These are phyloP conservation scores for Polydesmus complanatus DNA, from an alignment of 2,888 invertebrate species.

Conservation along the genomic window DNA sequence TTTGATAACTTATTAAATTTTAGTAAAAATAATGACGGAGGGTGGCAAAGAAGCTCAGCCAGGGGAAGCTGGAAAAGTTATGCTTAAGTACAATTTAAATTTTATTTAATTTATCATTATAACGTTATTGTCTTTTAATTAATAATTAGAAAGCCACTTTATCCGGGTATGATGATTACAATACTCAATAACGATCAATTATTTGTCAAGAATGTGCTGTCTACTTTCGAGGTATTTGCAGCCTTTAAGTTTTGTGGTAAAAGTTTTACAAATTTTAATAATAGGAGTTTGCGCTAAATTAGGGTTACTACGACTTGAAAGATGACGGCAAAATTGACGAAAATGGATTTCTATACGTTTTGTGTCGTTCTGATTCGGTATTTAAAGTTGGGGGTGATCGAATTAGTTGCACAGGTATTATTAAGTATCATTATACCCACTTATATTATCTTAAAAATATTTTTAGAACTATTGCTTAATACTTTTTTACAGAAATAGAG, in stretches of 20 bases:
- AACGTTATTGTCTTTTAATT: not conserved
- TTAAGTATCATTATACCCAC: too few species aligned
- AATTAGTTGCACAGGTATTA: conserved; percentile 4
- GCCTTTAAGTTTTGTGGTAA: not conserved
- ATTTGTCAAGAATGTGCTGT: not conserved
- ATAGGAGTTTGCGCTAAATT: not conserved
- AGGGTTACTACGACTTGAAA: conserved; percentile 12
- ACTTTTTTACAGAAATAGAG: too few species aligned
- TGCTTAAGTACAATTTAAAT: conserved; percentile 4
- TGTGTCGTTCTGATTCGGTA: conserved; percentile 3
- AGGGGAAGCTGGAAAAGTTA: conserved; percentile 6
- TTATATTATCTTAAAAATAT: too few species aligned
- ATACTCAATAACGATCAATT: not conserved
- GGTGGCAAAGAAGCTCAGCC: not conserved
- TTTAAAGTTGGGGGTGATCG: conserved; percentile 9
- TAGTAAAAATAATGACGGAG: conserved; percentile 5
- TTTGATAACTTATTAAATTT: not conserved
- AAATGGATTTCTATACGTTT: conserved; percentile 5
- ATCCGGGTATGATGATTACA: conserved; percentile 2
- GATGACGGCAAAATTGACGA: conserved; percentile 4
- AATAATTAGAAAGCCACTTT: not conserved
- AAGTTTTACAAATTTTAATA: not conserved
- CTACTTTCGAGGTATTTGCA: not conserved
- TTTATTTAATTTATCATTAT: too few species aligned
- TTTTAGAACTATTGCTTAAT: too few species aligned